These are phyloP conservation scores for Saxicola maurus DNA, from an alignment of 2,797 vertebrate species.

Conservation along the genomic window DNA sequence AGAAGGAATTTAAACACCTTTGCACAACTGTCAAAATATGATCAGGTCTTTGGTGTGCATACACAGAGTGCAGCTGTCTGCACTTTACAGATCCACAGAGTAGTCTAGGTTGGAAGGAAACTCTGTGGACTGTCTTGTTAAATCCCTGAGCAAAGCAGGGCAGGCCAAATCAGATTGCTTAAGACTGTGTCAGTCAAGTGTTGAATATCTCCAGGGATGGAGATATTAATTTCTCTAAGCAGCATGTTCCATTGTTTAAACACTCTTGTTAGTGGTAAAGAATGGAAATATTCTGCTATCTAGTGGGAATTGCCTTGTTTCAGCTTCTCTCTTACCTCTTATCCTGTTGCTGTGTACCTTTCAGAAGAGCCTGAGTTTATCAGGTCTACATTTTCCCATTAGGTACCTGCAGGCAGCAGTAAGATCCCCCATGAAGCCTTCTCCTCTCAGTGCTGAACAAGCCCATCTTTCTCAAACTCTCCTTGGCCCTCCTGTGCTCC, in stretches of 20 bases:
- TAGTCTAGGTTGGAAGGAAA: background rate
- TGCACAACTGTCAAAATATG: background rate
- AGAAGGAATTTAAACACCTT: background rate
- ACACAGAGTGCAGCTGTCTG: background rate
- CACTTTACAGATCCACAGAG: background rate
- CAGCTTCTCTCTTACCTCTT: background rate
- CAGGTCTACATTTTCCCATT: background rate
- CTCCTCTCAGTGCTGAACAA: background rate
- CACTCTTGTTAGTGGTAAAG: accelerated
- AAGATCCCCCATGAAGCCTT: background rate
- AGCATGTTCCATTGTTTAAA: background rate
- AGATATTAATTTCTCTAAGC: background rate
- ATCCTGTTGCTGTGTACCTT: background rate
- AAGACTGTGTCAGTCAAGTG: background rate
- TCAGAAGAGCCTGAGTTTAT: background rate
- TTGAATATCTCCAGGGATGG: background rate
- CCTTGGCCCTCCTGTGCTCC: accelerated
- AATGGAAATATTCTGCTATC: background rate
- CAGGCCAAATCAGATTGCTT: background rate
- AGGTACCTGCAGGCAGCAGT: background rate
- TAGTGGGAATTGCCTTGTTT: background rate
- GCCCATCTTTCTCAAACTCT: background rate
- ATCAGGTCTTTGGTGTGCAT: background rate
- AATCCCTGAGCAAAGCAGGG: background rate
- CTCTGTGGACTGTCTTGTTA: background rate